phyloP scores from a whole-genome alignment of 2,113 vertebrate genomes.

The Sarotherodon lohbergeri region DNA sequence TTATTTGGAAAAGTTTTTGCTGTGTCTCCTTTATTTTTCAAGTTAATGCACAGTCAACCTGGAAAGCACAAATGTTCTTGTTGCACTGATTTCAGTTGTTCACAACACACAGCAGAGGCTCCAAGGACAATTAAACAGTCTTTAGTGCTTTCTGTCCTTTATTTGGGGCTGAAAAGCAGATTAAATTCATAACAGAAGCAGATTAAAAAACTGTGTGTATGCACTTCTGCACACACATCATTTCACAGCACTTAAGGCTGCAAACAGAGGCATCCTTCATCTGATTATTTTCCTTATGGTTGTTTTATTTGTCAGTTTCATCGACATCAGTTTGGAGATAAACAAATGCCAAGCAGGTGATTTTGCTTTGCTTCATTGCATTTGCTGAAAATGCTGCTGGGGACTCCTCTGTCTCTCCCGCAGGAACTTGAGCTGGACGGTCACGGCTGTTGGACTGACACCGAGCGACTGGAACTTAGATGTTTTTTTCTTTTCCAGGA shows the following conservation, averaged over 20 bases:
- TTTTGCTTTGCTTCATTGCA: neutral
- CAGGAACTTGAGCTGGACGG: neutral
- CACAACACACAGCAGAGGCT: neutral
- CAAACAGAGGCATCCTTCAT: neutral
- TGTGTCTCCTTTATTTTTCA: neutral
- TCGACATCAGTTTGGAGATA: neutral
- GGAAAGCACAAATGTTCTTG: accelerated
- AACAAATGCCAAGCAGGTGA: neutral
- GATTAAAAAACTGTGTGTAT: accelerated
- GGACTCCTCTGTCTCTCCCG: neutral
- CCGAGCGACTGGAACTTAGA: neutral
- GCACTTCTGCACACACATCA: neutral
- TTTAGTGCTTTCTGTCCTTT: neutral
- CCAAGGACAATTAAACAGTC: accelerated
- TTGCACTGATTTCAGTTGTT: neutral
- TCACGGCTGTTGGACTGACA: accelerated
- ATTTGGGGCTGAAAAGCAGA: neutral
- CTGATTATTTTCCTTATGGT: neutral
- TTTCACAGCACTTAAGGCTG: neutral
- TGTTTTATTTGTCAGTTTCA: neutral
- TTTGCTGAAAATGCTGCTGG: neutral
- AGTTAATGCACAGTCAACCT: neutral
- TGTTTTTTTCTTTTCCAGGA: accelerated
- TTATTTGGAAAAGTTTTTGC: accelerated
- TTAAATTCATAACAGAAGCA: neutral